Evolutionary conservation across 1,140 invertebrate genomes (phyloP).

Genomic region (Drosophila sp.): DNA sequence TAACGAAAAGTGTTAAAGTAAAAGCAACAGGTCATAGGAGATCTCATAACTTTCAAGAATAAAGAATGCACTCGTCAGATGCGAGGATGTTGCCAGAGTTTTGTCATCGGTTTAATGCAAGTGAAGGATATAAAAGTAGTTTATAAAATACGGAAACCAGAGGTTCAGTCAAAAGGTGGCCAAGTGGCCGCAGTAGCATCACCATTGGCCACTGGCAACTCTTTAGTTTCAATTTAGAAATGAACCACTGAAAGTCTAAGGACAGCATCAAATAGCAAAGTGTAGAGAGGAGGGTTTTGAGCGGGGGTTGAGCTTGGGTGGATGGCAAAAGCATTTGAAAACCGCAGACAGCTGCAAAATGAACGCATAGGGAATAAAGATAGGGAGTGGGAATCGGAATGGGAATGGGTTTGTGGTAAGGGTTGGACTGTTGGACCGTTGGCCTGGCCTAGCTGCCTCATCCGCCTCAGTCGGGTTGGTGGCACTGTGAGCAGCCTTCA

Average conservation of each 20-base stretch:
- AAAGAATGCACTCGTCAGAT: constrained; percentile 28
- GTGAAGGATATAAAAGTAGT: constrained; percentile 42
- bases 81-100: constrained; percentile 6
- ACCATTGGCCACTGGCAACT: constrained; percentile 43
- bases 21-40: neutral
- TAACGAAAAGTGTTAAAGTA: constrained; percentile 14
- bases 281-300: constrained; percentile 4
- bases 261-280: constrained; percentile 34
- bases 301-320: too few relatives aligned
- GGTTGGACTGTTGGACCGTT: constrained; percentile 7
- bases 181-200: constrained; percentile 51
- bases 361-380: constrained; percentile 22
- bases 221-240: constrained; percentile 63
- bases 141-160: constrained; percentile 56
- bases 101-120: constrained; percentile 31
- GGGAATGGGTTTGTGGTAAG: neutral
- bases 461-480: too few relatives aligned
- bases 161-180: constrained; percentile 50
- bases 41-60: neutral
- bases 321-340: constrained; percentile 55
- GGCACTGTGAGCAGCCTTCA: constrained; percentile 62
- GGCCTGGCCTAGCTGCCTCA: constrained; percentile 14
- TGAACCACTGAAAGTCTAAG: constrained; percentile 38
- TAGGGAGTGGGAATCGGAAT: neutral
- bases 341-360: constrained; percentile 50